Evolutionary conservation across 2,797 vertebrate genomes (phyloP).

Genomic region (Siniperca obscura): DNA sequence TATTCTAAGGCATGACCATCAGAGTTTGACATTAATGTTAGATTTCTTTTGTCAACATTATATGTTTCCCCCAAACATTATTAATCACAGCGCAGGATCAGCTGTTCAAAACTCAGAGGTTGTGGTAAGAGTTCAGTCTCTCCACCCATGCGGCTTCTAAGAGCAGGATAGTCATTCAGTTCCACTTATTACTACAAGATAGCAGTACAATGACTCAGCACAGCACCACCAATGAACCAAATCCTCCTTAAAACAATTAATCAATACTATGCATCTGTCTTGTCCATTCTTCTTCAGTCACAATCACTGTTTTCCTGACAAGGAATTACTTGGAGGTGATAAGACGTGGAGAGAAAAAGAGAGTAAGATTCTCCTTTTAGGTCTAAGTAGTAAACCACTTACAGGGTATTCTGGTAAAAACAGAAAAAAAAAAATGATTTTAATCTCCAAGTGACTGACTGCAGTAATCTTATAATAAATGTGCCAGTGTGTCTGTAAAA

Average conservation of each 20-base stretch:
- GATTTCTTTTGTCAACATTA: background rate
- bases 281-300: conserved; percentile 19
- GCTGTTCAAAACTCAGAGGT: background rate
- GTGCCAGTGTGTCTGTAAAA: background rate
- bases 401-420: background rate
- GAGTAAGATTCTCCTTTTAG: background rate
- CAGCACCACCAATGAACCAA: background rate
- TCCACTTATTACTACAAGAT: conserved; percentile 15
- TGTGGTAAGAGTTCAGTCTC: background rate
- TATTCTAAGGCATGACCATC: background rate
- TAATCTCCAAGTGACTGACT: background rate
- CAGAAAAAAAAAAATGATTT: background rate
- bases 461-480: conserved; percentile 11
- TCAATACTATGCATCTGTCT: background rate
- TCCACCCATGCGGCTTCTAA: background rate
- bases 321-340: conserved; percentile 24
- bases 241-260: conserved; percentile 9
- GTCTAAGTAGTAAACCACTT: conserved; percentile 3
- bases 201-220: conserved; percentile 23
- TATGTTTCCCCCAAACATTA: background rate
- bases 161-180: background rate
- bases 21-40: background rate
- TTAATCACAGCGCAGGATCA: background rate
- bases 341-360: background rate
- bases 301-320: conserved; percentile 31